A percentile compares a stretch with the other conserved stretches of the same genome.
phyloP scores from a whole-genome alignment of 2,888 invertebrate genomes.

The Conomelus anceps region DNA sequence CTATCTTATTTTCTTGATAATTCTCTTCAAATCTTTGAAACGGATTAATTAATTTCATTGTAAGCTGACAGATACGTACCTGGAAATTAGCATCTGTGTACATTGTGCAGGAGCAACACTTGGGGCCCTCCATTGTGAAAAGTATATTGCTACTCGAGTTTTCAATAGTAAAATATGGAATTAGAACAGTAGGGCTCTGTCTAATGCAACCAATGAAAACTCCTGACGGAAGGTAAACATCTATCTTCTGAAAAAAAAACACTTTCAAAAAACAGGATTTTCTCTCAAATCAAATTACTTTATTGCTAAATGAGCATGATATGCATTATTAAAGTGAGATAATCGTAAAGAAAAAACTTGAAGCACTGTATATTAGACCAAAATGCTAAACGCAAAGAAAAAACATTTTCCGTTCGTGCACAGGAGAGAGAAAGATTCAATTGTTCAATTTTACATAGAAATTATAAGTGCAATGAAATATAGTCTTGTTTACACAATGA shows the following conservation, averaged over 20 bases:
- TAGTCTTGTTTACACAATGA: too few species aligned
- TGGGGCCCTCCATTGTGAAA: conserved; percentile 67
- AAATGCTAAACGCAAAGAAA: too few species aligned
- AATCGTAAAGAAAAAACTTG: too few species aligned
- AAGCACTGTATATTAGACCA: too few species aligned
- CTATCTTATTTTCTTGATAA: neutral
- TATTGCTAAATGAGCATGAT: too few species aligned
- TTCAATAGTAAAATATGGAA: conserved; percentile 61
- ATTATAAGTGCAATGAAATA: too few species aligned
- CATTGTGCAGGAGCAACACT: conserved; percentile 53
- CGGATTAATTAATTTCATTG: neutral
- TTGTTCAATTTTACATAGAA: too few species aligned
- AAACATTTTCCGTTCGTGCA: too few species aligned
- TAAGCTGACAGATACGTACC: conserved; percentile 40
- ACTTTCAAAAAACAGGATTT: neutral
- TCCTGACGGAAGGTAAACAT: conserved; percentile 65
- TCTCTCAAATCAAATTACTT: neutral
- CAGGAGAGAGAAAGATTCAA: too few species aligned
- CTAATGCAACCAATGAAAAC: conserved; percentile 62
- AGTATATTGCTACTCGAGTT: conserved; percentile 56
- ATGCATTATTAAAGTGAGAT: too few species aligned
- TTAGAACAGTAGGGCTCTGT: conserved; percentile 59
- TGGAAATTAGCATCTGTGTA: conserved; percentile 58
- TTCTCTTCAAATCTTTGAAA: neutral
- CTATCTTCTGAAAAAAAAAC: conserved; percentile 49